Percentiles rank a stretch among this genome's conserved stretches.
phyloP scores from a whole-genome alignment of 2,888 invertebrate species.

The Leucoma salicis region DNA sequence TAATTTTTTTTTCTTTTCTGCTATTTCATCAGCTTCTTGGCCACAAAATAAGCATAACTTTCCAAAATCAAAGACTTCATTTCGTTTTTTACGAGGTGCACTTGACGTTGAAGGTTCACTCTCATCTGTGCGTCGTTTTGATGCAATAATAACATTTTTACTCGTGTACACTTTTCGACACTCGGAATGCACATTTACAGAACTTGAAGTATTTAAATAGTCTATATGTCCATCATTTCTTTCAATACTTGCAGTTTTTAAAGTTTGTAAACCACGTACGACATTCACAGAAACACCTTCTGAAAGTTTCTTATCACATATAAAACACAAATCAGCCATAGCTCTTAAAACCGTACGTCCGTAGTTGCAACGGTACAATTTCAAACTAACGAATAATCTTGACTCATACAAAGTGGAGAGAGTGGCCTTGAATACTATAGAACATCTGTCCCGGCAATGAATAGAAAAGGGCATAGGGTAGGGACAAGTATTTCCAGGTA shows the following conservation, averaged over 20 bases:
- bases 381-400: background rate
- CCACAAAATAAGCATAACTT: constrained; percentile 49
- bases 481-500: too few relatives aligned
- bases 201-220: constrained; percentile 1
- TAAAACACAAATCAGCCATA: background rate
- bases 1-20: constrained; percentile 40
- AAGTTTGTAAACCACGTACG: constrained; percentile 34
- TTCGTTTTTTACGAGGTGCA: constrained; percentile 34
- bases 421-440: constrained; percentile 1
- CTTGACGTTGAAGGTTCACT: constrained; percentile 27
- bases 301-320: constrained; percentile 1
- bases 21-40: constrained; percentile 42
- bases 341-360: constrained; percentile 1
- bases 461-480: too few relatives aligned
- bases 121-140: constrained; percentile 32
- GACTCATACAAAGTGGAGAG: background rate
- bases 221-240: constrained; percentile 29
- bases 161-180: constrained; percentile 36
- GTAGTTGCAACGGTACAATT: constrained; percentile 1
- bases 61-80: constrained; percentile 31
- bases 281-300: constrained; percentile 23
- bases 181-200: constrained; percentile 23
- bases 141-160: constrained; percentile 27
- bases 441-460: too few relatives aligned
- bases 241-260: constrained; percentile 36